Evolutionary conservation across 2,888 invertebrate species (phyloP), one percentile per base, ranked within the genome.

Genomic region (Creontiades dilutus): DNA sequence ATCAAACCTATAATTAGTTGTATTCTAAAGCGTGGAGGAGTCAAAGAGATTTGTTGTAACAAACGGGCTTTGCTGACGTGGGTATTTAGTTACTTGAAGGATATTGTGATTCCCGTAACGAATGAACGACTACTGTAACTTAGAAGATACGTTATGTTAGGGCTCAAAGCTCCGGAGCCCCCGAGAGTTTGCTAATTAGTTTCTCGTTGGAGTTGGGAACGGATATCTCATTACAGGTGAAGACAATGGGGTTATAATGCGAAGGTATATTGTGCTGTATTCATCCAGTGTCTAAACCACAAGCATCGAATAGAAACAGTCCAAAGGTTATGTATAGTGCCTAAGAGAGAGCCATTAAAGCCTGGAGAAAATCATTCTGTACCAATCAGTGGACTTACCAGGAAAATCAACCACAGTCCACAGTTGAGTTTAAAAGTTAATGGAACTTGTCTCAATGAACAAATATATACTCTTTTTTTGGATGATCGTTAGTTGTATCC

Each of bases 211-310:
- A 52, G 52, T 52, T 52, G 52, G 52, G 16, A 52, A 52, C 52
- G 52, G 52, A 52, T 52, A 52, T 52, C 52, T 52, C 52, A 52
- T 52, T 52, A 52, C 52, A 16, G 16, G 52, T 14, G 52, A 52
- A 52, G 52, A 52, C 52, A 52, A 52, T 52, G 52, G 52, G 52
- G 52, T 52, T 52, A 52, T 52, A 52, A 52, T 52, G 52, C 52
- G 52, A 12, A 37, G 52, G 52, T 52, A 52, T 52, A 52, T 52
- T 52, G 52, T 52, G 16, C 11, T 52, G 52, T 52, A 16, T 52
- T 52, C 52, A 52, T 52, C 16, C 52, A 52, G 16, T 16, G 52
- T 52, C 52, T 52, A 52, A 52, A 52, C 52, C 13, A 52, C 52
- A 16, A 52, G 16, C 13, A 13, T 52, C 2, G 16, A 13, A 52